A percentile compares a stretch with the other conserved stretches of the same genome.
phyloP scores from a whole-genome alignment of 2,888 invertebrate genomes.

The Bruchidius siliquastri region DNA sequence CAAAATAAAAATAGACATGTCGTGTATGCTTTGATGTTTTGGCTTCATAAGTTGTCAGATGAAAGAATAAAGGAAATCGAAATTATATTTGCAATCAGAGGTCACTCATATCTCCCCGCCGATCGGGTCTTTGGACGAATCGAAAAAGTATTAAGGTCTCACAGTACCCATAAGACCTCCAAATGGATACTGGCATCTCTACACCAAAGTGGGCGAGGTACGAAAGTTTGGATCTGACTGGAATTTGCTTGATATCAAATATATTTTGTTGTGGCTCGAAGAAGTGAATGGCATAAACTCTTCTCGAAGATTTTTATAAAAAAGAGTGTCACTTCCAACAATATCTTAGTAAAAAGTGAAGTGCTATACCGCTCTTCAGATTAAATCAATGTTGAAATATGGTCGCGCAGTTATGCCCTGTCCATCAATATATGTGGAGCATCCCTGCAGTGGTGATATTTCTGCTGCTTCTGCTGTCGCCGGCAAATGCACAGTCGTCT shows the following conservation, averaged over 20 bases:
- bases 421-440: too few relatives aligned
- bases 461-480: too few relatives aligned
- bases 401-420: too few relatives aligned
- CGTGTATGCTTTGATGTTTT: slow-evolving; percentile 7
- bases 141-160: slow-evolving; percentile 14
- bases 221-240: slow-evolving; percentile 6
- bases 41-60: slow-evolving; percentile 6
- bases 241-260: slow-evolving; percentile 4
- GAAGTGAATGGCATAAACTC: too few relatives aligned
- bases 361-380: too few relatives aligned
- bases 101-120: slow-evolving; percentile 6
- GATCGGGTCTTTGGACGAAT: slow-evolving; percentile 4
- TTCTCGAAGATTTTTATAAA: too few relatives aligned
- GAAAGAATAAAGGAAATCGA: slow-evolving; percentile 3
- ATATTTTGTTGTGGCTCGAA: too few relatives aligned
- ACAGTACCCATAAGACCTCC: slow-evolving; percentile 16
- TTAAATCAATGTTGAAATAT: too few relatives aligned
- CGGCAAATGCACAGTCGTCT: too few relatives aligned
- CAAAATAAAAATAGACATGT: slow-evolving; percentile 6
- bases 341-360: too few relatives aligned
- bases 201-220: slow-evolving; percentile 7
- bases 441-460: too few relatives aligned
- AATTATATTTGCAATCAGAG: slow-evolving; percentile 8
- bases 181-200: slow-evolving; percentile 4
- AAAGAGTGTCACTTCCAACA: too few relatives aligned